phyloP scores from a whole-genome alignment of 2,797 vertebrate genomes.

The Neolamprologus multifasciatus region DNA sequence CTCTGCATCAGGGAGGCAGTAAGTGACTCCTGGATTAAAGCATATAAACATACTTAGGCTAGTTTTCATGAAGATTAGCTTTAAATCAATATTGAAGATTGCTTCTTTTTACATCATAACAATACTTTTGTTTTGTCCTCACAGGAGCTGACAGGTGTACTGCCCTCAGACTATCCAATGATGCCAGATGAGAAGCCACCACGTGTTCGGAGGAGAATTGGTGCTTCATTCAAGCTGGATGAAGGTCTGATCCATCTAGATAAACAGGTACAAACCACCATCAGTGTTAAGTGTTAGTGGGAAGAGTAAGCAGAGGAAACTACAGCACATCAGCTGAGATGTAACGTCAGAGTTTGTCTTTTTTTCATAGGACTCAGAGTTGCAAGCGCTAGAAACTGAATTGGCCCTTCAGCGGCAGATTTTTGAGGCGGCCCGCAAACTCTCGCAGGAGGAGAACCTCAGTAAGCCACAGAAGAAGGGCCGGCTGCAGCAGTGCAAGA shows the following conservation, averaged over 20 bases:
- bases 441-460: constrained; percentile 85
- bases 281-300: background rate
- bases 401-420: constrained; percentile 89
- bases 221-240: constrained; percentile 87
- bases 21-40: constrained; percentile 43
- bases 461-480: constrained; percentile 83
- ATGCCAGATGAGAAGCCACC: constrained; percentile 83
- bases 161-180: constrained; percentile 86
- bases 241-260: constrained; percentile 75
- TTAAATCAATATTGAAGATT: background rate
- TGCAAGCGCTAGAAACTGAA: constrained; percentile 81
- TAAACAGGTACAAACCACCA: constrained; percentile 74
- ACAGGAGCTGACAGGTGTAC: constrained; percentile 87
- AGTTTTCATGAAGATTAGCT: background rate
- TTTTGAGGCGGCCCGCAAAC: constrained; percentile 79
- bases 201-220: constrained; percentile 82
- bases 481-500: constrained; percentile 79
- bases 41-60: accelerated
- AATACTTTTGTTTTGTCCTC: background rate
- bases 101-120: background rate
- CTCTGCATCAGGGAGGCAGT: constrained; percentile 92
- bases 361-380: constrained; percentile 75
- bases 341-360: background rate
- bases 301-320: background rate
- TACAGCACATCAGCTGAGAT: background rate